Evolutionary conservation across 2,113 vertebrate species (phyloP).

Genomic region (Harpagus bidentatus): DNA sequence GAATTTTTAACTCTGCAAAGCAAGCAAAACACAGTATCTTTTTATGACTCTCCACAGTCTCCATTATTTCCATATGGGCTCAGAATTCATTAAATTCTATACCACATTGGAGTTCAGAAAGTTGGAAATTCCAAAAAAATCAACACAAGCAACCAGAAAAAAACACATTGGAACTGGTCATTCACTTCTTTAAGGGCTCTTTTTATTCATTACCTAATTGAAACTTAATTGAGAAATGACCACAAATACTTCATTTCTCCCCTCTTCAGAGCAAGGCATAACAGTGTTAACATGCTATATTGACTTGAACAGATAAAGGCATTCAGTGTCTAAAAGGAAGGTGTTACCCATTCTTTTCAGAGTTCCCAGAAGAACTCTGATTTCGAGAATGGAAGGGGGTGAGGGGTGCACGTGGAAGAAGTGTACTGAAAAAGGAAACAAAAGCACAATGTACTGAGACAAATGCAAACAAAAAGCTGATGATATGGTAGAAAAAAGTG

Average conservation of each 20-base stretch:
- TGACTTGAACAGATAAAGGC: neutral
- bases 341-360: neutral
- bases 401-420: accelerated
- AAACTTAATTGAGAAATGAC: neutral
- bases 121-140: neutral
- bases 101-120: neutral
- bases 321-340: neutral
- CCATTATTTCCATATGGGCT: neutral
- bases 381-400: neutral
- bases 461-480: neutral
- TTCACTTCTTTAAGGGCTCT: neutral
- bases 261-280: neutral
- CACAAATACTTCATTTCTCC: neutral
- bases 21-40: neutral
- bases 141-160: neutral
- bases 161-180: neutral
- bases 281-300: neutral
- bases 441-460: neutral
- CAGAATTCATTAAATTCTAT: neutral
- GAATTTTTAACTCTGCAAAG: slow-evolving; percentile 89
- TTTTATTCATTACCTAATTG: neutral
- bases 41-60: neutral
- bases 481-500: neutral
- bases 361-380: neutral
- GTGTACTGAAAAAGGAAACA: neutral